These are phyloP conservation scores for Turritopsis rubra DNA, from an alignment of 30 jellyfish, hydroid and myxozoan species.

Conservation along the genomic window DNA sequence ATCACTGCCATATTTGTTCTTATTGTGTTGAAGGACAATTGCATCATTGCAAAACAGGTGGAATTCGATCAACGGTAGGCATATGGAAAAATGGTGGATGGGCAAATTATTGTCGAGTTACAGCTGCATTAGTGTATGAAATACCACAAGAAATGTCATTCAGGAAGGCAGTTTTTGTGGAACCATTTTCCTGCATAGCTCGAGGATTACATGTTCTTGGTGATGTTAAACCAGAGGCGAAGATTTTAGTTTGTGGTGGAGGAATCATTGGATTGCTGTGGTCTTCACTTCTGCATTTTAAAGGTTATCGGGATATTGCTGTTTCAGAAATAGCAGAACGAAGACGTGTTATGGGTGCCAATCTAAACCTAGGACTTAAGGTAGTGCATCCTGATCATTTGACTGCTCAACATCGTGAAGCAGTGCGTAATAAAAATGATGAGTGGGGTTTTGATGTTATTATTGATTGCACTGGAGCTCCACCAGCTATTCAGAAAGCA, in stretches of 20 bases:
- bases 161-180: slow-evolving; percentile 68
- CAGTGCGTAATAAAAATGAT: slow-evolving; percentile 46
- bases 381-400: slow-evolving; percentile 93
- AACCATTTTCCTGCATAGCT: slow-evolving; percentile 75
- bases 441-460: slow-evolving; percentile 96
- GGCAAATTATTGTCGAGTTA: slow-evolving; percentile 82
- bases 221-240: slow-evolving; percentile 60
- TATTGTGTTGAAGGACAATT: slow-evolving; percentile 87
- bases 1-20: slow-evolving; percentile 67
- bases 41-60: slow-evolving; percentile 82
- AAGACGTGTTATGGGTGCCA: slow-evolving; percentile 50
- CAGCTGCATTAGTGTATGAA: slow-evolving; percentile 46
- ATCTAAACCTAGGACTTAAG: slow-evolving; percentile 57
- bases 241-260: slow-evolving; percentile 82
- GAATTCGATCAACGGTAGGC: slow-evolving; percentile 79
- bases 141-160: slow-evolving; percentile 63
- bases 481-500: slow-evolving; percentile 84
- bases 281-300: slow-evolving; percentile 85
- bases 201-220: slow-evolving; percentile 76
- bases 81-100: slow-evolving; percentile 98
- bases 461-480: slow-evolving; percentile 95
- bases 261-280: slow-evolving; percentile 92
- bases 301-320: slow-evolving; percentile 78
- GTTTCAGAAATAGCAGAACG: slow-evolving; percentile 73
- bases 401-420: slow-evolving; percentile 52